Conservation (phyloP, 2,888 invertebrate species). For the Rhamnusium bicolor region DNA sequence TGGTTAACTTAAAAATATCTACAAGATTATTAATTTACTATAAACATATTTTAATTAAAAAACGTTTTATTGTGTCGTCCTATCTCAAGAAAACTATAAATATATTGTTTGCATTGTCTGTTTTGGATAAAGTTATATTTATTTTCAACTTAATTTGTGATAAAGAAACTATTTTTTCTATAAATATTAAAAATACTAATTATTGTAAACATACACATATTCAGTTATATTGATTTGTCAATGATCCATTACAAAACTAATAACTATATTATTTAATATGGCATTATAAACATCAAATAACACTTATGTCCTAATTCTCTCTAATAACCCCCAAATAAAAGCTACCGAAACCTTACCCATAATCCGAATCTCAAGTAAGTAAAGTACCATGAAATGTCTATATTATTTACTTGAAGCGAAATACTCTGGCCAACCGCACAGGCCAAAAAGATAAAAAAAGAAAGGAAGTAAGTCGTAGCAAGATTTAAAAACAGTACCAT, state of each 20-base stretch:
- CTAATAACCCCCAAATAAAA: conserved; percentile 65
- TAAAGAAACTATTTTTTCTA: neutral
- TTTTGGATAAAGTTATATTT: neutral
- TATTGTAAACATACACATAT: neutral
- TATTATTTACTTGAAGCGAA: conserved; percentile 64
- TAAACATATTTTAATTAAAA: neutral
- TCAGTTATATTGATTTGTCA: neutral
- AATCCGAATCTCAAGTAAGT: conserved; percentile 64
- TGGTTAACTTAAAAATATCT: neutral
- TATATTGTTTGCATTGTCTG: neutral
- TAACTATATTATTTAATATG: conserved; percentile 1
- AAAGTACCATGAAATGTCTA: conserved; percentile 69
- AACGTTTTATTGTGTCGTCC: neutral
- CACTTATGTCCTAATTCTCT: conserved; percentile 46
- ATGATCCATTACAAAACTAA: neutral
- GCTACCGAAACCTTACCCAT: conserved; percentile 62
- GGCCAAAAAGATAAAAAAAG: conserved; percentile 57
- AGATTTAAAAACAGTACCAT: conserved; percentile 52
- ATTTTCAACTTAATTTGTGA: neutral
- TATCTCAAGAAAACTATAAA: neutral
- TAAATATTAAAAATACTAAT: neutral
- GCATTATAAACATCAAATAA: conserved; percentile 41
- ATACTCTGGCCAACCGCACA: conserved; percentile 58
- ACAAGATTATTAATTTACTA: neutral
- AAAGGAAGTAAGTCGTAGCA: conserved; percentile 52